Conservation (phyloP, 2,113 vertebrate genomes). For the Hippocampus abdominalis region DNA sequence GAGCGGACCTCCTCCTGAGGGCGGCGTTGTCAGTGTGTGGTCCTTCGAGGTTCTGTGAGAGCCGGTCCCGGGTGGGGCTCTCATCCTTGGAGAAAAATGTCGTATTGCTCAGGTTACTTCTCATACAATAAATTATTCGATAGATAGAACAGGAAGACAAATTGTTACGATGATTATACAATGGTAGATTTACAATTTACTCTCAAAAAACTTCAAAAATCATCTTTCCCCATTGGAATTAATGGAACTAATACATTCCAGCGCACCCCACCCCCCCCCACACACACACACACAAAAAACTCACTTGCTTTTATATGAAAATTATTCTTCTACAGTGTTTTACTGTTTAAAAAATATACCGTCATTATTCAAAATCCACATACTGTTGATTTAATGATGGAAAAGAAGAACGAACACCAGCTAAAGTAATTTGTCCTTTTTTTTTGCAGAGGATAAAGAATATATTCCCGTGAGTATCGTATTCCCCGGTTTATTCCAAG, state of each 20-base stretch:
- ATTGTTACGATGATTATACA: background rate
- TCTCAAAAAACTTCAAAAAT: background rate
- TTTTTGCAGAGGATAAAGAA: background rate
- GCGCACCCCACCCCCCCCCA: too few relatives aligned
- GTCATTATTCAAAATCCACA: too few relatives aligned
- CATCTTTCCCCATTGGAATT: background rate
- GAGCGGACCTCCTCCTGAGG: conserved; percentile 53
- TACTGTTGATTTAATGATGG: background rate
- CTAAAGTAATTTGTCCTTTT: background rate
- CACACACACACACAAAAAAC: background rate
- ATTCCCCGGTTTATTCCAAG: background rate
- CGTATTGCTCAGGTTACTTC: background rate
- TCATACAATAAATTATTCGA: background rate
- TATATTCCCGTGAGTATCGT: background rate
- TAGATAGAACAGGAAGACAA: background rate
- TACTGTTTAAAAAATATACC: background rate
- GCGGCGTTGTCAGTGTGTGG: conserved; percentile 26
- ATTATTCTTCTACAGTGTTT: background rate
- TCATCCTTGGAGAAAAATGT: conserved; percentile 43
- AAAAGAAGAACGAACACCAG: background rate
- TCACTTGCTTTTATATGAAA: background rate
- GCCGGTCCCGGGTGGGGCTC: conserved; percentile 63
- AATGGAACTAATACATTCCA: background rate
- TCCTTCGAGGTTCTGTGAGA: conserved; percentile 51
- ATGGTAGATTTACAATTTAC: background rate